A percentile compares a stretch with the other conserved stretches of the same genome.
Evolutionary conservation across 1,140 invertebrate species (phyloP).

Genomic region (Lordiphosa stackelbergi): DNA sequence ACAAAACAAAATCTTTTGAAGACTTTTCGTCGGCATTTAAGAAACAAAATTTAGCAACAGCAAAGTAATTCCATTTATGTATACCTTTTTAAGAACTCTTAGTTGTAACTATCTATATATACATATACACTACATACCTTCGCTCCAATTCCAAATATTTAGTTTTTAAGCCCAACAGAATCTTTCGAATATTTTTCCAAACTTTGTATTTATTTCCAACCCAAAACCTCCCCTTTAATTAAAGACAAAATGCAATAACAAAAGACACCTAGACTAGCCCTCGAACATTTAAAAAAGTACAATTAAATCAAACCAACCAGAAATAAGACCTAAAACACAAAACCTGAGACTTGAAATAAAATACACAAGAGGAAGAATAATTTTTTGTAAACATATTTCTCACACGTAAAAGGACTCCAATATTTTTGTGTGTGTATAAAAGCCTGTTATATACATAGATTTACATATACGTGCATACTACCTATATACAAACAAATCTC

Average conservation of each 20-base stretch:
- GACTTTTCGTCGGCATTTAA: conserved; percentile 54
- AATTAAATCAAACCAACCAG: conserved; percentile 46
- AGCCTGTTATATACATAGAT: conserved; percentile 55
- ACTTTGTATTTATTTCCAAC: conserved; percentile 38
- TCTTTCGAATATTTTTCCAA: conserved; percentile 46
- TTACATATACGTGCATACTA: conserved; percentile 45
- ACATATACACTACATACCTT: conserved; percentile 41
- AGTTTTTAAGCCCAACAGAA: conserved; percentile 51
- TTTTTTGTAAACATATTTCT: conserved; percentile 54
- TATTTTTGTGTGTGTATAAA: conserved; percentile 54
- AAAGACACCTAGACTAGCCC: conserved; percentile 47
- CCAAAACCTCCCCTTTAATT: not conserved
- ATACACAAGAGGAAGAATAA: conserved; percentile 14
- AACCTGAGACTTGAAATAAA: conserved; percentile 55
- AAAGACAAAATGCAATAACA: conserved; percentile 12
- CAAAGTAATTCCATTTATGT: conserved; percentile 50
- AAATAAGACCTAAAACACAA: conserved; percentile 44
- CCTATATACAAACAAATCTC: conserved; percentile 40
- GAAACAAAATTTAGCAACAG: conserved; percentile 17
- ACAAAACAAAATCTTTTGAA: conserved; percentile 39
- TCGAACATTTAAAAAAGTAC: conserved; percentile 44
- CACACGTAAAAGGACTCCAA: conserved; percentile 50
- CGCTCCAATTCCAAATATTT: conserved; percentile 73
- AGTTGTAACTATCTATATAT: conserved; percentile 38
- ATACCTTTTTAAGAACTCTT: conserved; percentile 34